Evolutionary conservation across 1,140 invertebrate genomes (phyloP), one percentile per base, ranked within the genome.

Genomic region (Macrocentrus cingulum): DNA sequence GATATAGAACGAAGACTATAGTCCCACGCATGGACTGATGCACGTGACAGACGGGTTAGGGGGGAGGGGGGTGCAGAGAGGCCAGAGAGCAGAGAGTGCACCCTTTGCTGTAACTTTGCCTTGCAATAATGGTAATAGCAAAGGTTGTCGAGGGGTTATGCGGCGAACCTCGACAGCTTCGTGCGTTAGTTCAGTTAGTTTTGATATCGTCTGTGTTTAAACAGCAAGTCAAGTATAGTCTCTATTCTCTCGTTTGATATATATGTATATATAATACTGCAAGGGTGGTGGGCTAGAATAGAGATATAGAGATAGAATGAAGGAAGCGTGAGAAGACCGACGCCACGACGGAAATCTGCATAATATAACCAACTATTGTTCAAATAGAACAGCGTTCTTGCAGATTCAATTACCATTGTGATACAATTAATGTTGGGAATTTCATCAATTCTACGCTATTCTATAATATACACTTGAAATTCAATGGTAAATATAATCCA

Each of bases 361-460:
- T 80, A 80, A 80, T 80, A 80, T 79, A 80, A 80, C 77, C 77
- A 78, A 80, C 77, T 80, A 80, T 80, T 80, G 76, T 80, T 80
- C 77, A 80, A 80, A 80, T 80, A 80, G 76, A 56, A 79, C 76
- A 75, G 71, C 71, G 75, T 74, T 74, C 68, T n/a, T 70, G 71
- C 71, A 78, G 76, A 80, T 80, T 80, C 76, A 80, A 80, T 80
- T 80, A 80, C 77, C 76, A 78, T 80, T 79, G 77, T 79, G 76
- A 78, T 79, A 80, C 76, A 79, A 80, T 80, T 80, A 79, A 77
- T 80, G 77, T 79, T 80, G 76, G 76, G 74, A 80, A 78, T 80
- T 80, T 80, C 77, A 78, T 80, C 77, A 76, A 80, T 78, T 78
- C 76, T 76, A 72, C 70, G 67, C 69, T 56, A 51, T 25, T 51